phyloP scores from a whole-genome alignment of 2,113 vertebrate genomes.

The Leptodactylus fuscus region DNA sequence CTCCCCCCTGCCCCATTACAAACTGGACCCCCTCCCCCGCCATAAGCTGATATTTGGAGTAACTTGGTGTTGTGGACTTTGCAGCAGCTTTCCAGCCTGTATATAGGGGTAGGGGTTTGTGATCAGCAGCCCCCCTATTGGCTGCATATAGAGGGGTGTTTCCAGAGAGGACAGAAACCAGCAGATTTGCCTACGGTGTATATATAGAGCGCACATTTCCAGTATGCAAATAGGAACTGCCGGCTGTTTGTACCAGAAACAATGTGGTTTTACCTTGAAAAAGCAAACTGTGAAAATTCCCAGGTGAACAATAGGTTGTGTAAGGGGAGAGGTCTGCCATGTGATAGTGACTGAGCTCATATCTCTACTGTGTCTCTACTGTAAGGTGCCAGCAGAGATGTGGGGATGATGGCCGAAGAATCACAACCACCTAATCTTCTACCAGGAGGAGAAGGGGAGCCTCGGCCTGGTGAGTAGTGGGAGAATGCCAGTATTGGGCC shows the following conservation, averaged over 20 bases:
- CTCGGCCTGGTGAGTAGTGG: background rate
- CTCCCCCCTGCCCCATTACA: no score
- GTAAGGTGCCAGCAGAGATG: constrained; percentile 14
- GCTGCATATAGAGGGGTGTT: no score
- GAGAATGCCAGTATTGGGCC: background rate
- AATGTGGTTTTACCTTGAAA: background rate
- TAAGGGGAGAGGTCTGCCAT: no score
- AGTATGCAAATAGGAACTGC: background rate
- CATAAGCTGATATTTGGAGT: no score
- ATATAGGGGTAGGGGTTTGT: no score
- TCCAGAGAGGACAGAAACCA: no score
- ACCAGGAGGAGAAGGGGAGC: background rate
- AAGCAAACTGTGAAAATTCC: background rate
- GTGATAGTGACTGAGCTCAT: background rate
- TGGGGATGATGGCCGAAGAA: constrained; percentile 6
- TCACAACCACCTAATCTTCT: background rate
- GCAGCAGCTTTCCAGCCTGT: no score
- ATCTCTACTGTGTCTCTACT: background rate
- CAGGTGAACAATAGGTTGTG: no score
- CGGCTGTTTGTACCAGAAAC: background rate
- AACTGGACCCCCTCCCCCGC: no score
- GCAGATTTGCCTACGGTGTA: background rate
- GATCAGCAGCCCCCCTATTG: no score
- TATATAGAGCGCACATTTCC: background rate
- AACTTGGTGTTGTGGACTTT: no score